These are phyloP conservation scores for Alviniconcha strummeri DNA, from an alignment of 2,888 invertebrate genomes.

Conservation along the genomic window DNA sequence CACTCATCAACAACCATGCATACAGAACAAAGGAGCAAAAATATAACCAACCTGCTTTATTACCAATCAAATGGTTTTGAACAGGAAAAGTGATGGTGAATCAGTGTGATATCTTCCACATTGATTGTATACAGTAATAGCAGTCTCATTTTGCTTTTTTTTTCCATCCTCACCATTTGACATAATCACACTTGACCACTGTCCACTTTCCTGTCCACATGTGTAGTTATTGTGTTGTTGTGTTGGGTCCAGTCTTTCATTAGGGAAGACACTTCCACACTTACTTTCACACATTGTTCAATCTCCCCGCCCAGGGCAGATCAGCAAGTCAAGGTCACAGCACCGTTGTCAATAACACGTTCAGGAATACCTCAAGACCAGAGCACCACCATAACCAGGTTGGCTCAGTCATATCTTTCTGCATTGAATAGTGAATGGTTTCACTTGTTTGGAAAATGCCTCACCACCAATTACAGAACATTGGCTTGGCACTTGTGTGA, in stretches of 20 bases:
- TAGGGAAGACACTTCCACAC: conserved; percentile 33
- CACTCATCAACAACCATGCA: no score
- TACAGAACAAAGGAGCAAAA: no score
- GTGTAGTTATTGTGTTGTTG: conserved; percentile 16
- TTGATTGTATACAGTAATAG: conserved; percentile 20
- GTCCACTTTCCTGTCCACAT: conserved; percentile 18
- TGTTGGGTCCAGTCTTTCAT: conserved; percentile 22
- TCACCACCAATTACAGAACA: not conserved
- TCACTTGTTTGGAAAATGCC: not conserved
- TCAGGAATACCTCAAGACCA: no score
- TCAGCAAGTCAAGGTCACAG: conserved; percentile 1
- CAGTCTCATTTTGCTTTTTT: not conserved
- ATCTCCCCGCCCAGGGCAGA: conserved; percentile 25
- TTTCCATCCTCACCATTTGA: no score
- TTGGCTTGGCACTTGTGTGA: conserved; percentile 20
- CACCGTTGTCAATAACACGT: conserved; percentile 11
- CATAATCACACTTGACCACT: not conserved
- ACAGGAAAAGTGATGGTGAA: conserved; percentile 10
- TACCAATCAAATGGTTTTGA: conserved; percentile 20
- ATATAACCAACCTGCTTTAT: conserved; percentile 30
- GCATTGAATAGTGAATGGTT: no score
- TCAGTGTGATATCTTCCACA: not conserved
- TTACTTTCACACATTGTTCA: conserved; percentile 17
- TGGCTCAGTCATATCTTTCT: no score
- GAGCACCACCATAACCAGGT: no score